A percentile compares a stretch with the other conserved stretches of the same genome.
Conservation (phyloP, 2,888 invertebrate genomes). For the Drosophila rubida region DNA sequence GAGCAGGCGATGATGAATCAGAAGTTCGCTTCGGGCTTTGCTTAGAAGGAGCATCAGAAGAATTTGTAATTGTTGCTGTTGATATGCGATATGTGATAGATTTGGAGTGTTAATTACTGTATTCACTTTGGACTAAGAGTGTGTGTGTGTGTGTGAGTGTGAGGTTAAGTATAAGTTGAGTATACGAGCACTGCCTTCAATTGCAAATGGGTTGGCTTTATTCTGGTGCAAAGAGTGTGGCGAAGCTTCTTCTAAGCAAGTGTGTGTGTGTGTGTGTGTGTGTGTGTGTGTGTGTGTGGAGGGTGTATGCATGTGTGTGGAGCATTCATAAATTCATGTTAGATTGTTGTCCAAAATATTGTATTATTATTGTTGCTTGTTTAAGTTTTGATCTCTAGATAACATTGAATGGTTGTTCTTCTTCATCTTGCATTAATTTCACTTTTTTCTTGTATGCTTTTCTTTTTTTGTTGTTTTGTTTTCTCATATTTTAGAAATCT, state of each 20-base stretch:
- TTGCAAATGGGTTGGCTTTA: background rate
- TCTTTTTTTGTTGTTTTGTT: constrained; percentile 1
- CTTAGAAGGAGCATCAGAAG: constrained; percentile 36
- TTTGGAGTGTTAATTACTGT: constrained; percentile 31
- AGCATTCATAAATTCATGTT: constrained; percentile 51
- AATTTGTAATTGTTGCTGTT: constrained; percentile 8
- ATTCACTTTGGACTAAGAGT: constrained; percentile 12
- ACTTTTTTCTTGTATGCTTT: background rate
- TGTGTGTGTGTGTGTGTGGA: background rate
- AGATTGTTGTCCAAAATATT: constrained; percentile 35
- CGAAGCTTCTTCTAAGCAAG: constrained; percentile 11
- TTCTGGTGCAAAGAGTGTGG: constrained; percentile 12
- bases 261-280: background rate
- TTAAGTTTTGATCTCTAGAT: constrained; percentile 41
- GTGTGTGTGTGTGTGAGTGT: constrained; percentile 9
- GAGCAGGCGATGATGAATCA: constrained; percentile 28
- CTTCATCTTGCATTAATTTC: background rate
- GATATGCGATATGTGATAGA: constrained; percentile 61
- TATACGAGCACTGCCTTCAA: constrained; percentile 10
- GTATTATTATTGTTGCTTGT: constrained; percentile 16
- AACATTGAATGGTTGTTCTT: constrained; percentile 37
- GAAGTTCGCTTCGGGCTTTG: constrained; percentile 34
- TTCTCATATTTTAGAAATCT: constrained; percentile 36
- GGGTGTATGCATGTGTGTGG: background rate
- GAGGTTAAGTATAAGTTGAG: background rate